Evolutionary conservation across 1,140 invertebrate genomes (phyloP), one percentile per base, ranked within the genome.

Genomic region (Solenopsis invicta): DNA sequence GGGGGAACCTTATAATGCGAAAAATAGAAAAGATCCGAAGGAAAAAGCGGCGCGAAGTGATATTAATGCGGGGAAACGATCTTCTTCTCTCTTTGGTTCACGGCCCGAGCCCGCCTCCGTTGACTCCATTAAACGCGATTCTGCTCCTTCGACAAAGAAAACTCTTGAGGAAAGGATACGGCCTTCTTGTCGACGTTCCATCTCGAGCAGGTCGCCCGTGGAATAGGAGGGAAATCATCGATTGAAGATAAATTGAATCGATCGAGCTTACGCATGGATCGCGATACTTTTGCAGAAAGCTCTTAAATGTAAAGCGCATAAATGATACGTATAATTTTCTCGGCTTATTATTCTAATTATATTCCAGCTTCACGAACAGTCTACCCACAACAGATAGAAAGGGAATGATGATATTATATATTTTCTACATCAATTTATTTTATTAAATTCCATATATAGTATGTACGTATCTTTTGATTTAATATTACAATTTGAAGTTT

Each of bases 51-150:
- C 82, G 82, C 75, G 62, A 75, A 90, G 89, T 86, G 89, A 90
- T 88, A 90, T 90, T 90, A 90, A 90, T 90, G 89, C 89, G 89
- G 77, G 76, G 81, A 81, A 90, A 90, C 89, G 89, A 90, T 90
- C 88, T 75, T 80, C 78, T 67, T 72, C 88, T 81, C 85, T 89
- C 66, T 48, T 89, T 78, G 69, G 50, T 56, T 48, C 67, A n/a
- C 16, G 34, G 50, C 9, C 8, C 80, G 67, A 72, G 34, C 56
- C 24, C 66, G 10, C 67, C 80, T 16, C 24, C 69, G 59, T 84
- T 84, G 80, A 84, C 88, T 90, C 88, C 80, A 90, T 90, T 90
- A 90, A 90, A 85, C 77, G 78, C 84, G 85, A 89, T 87, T 84
- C 87, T 54, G 61, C 64, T 64, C 56, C 37, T 64, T 62, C 67